Conservation (phyloP, 2,113 vertebrate species). For the Chaenocephalus aceratus region DNA sequence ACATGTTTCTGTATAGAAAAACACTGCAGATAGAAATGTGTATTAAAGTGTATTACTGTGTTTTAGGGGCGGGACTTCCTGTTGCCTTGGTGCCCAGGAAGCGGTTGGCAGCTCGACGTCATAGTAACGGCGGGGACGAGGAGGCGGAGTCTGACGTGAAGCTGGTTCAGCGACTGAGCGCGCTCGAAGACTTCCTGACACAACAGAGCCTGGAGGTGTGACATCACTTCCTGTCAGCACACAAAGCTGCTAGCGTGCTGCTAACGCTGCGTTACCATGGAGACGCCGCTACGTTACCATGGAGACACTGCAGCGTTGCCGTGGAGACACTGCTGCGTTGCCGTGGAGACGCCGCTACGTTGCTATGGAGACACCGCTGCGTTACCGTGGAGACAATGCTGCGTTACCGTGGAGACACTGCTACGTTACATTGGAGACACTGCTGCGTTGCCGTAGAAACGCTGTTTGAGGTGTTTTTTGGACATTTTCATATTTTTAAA, state of each 20-base stretch:
- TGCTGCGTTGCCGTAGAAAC: too few relatives aligned
- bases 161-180: slow-evolving; percentile 91
- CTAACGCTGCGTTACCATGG: neutral
- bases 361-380: too few relatives aligned
- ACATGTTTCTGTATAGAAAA: too few relatives aligned
- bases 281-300: neutral
- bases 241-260: slow-evolving; percentile 37
- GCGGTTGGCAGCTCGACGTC: slow-evolving; percentile 83
- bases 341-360: too few relatives aligned
- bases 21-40: too few relatives aligned
- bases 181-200: slow-evolving; percentile 91
- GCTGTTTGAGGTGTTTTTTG: too few relatives aligned
- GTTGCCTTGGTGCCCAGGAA: slow-evolving; percentile 79
- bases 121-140: slow-evolving; percentile 64
- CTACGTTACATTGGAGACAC: neutral
- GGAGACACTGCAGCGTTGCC: too few relatives aligned
- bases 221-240: slow-evolving; percentile 41
- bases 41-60: neutral
- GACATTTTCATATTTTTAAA: slow-evolving; percentile 28
- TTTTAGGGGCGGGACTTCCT: slow-evolving; percentile 62
- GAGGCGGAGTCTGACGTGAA: slow-evolving; percentile 88
- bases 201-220: slow-evolving; percentile 85
- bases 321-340: too few relatives aligned
- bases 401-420: too few relatives aligned
- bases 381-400: too few relatives aligned